A percentile compares a stretch with the other conserved stretches of the same genome.
Conservation (phyloP, 2,113 vertebrate species). For the Mesocricetus auratus region DNA sequence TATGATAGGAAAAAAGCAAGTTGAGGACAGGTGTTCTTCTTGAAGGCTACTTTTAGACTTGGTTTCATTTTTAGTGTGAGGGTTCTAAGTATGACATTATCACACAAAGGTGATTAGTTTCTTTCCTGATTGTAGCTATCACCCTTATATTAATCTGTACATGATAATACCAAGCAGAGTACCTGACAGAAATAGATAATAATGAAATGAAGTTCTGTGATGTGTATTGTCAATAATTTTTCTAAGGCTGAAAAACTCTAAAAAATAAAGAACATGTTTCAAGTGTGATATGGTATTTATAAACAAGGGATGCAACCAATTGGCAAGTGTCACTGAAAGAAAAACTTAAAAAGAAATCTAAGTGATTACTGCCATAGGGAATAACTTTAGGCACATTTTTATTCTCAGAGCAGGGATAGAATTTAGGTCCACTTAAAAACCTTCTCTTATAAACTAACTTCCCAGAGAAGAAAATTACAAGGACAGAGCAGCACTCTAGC, state of each 20-base stretch:
- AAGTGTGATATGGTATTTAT: neutral
- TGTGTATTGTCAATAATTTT: neutral
- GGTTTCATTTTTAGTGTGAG: neutral
- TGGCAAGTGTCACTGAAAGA: conserved; percentile 6
- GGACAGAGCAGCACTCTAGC: neutral
- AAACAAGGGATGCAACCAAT: neutral
- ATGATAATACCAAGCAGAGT: neutral
- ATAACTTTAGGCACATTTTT: neutral
- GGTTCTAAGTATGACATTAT: neutral
- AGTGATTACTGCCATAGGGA: neutral
- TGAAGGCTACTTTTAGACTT: neutral
- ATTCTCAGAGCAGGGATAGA: neutral
- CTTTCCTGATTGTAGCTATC: neutral
- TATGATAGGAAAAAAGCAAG: too few species aligned
- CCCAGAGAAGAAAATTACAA: neutral
- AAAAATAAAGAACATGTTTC: neutral
- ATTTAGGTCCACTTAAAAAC: neutral
- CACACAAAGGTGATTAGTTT: neutral
- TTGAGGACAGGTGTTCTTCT: neutral
- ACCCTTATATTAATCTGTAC: neutral
- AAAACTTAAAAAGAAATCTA: neutral
- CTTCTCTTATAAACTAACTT: conserved; percentile 13
- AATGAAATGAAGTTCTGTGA: neutral
- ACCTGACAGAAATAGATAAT: neutral
- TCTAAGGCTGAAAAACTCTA: neutral